Conservation (phyloP, 2,113 vertebrate genomes). For the Mustela nigripes region DNA sequence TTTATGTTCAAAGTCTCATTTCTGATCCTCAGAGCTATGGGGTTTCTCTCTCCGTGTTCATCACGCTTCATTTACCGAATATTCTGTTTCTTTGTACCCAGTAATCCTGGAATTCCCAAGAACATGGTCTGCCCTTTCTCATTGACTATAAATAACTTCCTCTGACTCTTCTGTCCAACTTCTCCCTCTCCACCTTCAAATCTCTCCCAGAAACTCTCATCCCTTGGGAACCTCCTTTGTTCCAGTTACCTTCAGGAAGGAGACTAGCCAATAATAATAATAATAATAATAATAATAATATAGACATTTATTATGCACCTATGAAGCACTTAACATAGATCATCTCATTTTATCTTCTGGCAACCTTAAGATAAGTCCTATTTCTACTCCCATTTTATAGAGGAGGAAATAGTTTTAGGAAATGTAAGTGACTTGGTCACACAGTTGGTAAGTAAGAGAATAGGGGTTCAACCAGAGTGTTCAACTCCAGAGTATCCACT, state of each 20-base stretch:
- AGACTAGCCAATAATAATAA: background rate
- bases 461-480: background rate
- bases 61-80: background rate
- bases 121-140: background rate
- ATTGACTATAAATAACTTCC: background rate
- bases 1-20: background rate
- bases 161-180: background rate
- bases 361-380: background rate
- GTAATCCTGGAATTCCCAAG: background rate
- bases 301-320: background rate
- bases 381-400: background rate
- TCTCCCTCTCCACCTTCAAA: background rate
- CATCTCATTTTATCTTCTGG: background rate
- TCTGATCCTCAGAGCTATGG: background rate
- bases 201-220: background rate
- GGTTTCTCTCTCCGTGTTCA: background rate
- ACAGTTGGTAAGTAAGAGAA: background rate
- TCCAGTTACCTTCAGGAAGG: background rate
- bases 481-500: background rate
- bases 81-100: fast-evolving
- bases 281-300: background rate
- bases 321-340: background rate
- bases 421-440: background rate
- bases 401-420: background rate
- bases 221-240: background rate